Evolutionary conservation across 2,888 invertebrate species (phyloP), one percentile per base, ranked within the genome.

Genomic region (Agrotis exclamationis): DNA sequence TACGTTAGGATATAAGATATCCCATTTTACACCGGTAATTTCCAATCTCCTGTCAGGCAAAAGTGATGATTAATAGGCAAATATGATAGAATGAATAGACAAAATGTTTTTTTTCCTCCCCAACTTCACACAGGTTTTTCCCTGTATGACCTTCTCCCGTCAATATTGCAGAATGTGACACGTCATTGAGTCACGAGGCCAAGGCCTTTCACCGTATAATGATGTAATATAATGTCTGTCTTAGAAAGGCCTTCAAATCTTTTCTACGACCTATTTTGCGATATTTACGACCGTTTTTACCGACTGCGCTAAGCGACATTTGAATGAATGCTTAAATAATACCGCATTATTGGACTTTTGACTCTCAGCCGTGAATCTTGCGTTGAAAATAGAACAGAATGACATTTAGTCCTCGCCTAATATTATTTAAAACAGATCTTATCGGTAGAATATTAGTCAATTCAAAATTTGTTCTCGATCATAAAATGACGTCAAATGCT

Each of bases 401-500:
- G 9, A 1, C 33, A 28, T 24, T 24, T 24, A 54, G 18, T 11
- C 4, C 4, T 11, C 4, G 2, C 16, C 24, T 53, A 53, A 1
- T 24, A 9, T 24, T 24, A 16, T 39, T 39, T 11, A 39, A 11
- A 39, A 39, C 39, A 11, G 11, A 11, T 39, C 2, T 39, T 39
- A 39, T 39, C 39, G 11, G 39, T 39, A 39, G 0, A 39, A 39
- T 39, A 39, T 39, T 39, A 11, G 39, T 39, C 11, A 9, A 9
- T 9, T 39, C 39, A 33, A 6, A 33, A 0, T 33, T 13, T 24
- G 6, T 44, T n/a, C 13, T 28, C 13, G 5, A 63, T 13, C 39
- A 56, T 20, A 54, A 28, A 60, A 63, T 76, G 1, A 64, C 62
- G 24, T 59, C 67, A 76, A 44, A 14, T 54, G 3, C 13, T 44